These are phyloP conservation scores for Catagonus wagneri DNA, from an alignment of 2,113 vertebrate species.

Conservation along the genomic window DNA sequence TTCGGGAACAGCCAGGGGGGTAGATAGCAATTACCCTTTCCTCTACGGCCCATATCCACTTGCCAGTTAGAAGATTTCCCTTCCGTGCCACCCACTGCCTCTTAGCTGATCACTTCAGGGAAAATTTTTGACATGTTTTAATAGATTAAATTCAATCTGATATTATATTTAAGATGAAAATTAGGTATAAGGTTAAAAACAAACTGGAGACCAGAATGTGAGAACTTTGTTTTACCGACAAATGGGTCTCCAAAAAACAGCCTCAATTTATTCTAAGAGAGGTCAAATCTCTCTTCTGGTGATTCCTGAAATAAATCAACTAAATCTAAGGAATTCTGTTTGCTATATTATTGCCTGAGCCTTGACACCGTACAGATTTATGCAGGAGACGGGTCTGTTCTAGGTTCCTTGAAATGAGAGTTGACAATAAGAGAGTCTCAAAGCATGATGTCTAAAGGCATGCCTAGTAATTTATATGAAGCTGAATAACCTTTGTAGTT, in stretches of 20 bases:
- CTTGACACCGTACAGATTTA: not conserved
- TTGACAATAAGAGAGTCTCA: not conserved
- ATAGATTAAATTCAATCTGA: not conserved
- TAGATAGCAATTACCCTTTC: not conserved
- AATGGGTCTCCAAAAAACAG: not conserved
- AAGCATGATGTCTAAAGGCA: not conserved
- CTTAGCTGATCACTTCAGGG: not conserved
- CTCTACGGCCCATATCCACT: not conserved
- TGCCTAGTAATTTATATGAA: not conserved
- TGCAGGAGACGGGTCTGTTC: not conserved
- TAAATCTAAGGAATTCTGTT: not conserved
- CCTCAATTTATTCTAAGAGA: not conserved
- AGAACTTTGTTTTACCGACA: not conserved
- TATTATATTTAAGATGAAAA: not conserved
- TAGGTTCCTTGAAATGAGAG: not conserved
- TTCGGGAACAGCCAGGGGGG: not conserved
- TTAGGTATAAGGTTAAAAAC: not conserved
- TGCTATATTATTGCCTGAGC: not conserved
- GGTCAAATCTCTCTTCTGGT: not conserved
- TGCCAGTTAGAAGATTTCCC: not conserved
- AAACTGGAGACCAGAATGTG: not conserved
- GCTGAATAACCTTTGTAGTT: not conserved
- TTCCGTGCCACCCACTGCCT: not conserved
- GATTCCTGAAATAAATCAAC: not conserved
- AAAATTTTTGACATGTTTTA: not conserved